A percentile compares a stretch with the other conserved stretches of the same genome.
These are phyloP conservation scores for Lasioglossum lativentre DNA, from an alignment of 2,888 invertebrate genomes.

Conservation along the genomic window DNA sequence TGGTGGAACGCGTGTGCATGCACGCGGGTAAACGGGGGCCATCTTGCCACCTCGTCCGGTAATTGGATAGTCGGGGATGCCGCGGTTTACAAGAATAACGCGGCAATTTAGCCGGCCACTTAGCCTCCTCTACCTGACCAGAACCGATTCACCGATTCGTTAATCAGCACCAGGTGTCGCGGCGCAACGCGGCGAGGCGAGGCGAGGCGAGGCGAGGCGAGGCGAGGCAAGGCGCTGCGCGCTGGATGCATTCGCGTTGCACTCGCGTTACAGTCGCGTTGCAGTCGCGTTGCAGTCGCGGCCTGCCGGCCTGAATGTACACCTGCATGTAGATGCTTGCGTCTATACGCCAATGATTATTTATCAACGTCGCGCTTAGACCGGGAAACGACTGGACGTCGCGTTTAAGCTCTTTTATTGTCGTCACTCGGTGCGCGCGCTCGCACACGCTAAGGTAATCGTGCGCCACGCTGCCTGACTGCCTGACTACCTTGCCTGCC, in stretches of 20 bases:
- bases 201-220: too few relatives aligned
- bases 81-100: conserved; percentile 72
- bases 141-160: conserved; percentile 71
- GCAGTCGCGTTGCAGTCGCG: background rate
- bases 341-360: conserved; percentile 70
- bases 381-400: conserved; percentile 35
- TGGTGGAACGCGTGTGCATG: conserved; percentile 62
- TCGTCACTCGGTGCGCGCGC: conserved; percentile 37
- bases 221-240: background rate
- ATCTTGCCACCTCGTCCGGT: conserved; percentile 68
- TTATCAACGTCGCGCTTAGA: conserved; percentile 68
- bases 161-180: conserved; percentile 75
- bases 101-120: conserved; percentile 71
- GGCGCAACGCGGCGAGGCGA: background rate
- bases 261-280: background rate
- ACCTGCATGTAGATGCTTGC: conserved; percentile 66
- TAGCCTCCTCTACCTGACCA: conserved; percentile 63
- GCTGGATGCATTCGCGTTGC: conserved; percentile 6
- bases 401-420: conserved; percentile 48
- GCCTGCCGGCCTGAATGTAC: conserved; percentile 34
- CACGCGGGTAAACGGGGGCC: conserved; percentile 40
- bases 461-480: conserved; percentile 2
- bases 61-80: conserved; percentile 72
- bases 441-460: conserved; percentile 37
- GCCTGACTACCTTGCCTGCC: background rate